Percentiles rank a stretch among this genome's conserved stretches.
phyloP scores from a whole-genome alignment of 2,113 vertebrate species.

The Myanophis thanlyinensis region DNA sequence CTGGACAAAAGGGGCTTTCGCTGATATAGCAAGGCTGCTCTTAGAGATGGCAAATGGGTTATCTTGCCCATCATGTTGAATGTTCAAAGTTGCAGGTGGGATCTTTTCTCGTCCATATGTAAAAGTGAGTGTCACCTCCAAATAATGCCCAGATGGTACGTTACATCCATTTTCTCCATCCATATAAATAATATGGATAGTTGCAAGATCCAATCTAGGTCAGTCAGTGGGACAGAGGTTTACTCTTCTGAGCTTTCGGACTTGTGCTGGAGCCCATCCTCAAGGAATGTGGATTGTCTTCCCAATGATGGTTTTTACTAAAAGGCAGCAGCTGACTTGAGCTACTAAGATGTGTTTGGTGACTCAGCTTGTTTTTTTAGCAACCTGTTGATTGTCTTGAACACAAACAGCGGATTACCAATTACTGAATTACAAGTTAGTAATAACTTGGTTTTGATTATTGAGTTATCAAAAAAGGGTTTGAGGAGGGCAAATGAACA shows the following conservation, averaged over 20 bases:
- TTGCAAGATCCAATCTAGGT: not conserved
- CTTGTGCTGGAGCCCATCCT: not conserved
- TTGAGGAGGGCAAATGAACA: not conserved
- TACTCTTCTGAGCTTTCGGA: not conserved
- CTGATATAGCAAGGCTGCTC: not conserved
- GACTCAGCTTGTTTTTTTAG: not conserved
- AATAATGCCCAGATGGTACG: not conserved
- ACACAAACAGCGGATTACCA: not conserved
- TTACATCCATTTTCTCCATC: not conserved
- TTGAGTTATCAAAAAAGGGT: not conserved
- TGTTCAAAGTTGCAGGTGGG: not conserved
- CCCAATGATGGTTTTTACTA: not conserved
- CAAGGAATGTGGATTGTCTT: not conserved
- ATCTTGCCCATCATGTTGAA: not conserved
- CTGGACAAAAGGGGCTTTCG: not conserved
- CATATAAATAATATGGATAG: not conserved
- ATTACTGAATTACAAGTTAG: not conserved
- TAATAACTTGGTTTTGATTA: not conserved
- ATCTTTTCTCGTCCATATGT: not conserved
- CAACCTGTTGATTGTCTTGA: not conserved
- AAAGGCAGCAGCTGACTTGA: not conserved
- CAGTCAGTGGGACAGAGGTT: not conserved
- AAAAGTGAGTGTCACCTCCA: not conserved
- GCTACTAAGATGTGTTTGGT: not conserved
- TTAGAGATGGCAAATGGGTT: not conserved